These are phyloP conservation scores for Equus przewalskii DNA, from an alignment of 2,113 vertebrate species.

Conservation along the genomic window DNA sequence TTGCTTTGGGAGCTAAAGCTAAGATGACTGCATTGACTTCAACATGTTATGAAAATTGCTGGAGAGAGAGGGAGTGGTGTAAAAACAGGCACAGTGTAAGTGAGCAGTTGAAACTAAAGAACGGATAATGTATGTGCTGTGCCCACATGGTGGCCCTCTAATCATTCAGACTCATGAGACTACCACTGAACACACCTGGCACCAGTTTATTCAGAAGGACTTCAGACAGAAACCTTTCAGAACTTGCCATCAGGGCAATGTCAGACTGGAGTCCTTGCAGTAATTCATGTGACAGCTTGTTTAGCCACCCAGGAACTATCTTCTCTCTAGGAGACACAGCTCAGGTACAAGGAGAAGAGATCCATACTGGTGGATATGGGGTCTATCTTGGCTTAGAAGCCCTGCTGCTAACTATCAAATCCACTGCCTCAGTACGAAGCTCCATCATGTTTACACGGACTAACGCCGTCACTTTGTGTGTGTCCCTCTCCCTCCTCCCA, in stretches of 20 bases:
- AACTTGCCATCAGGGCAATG: not conserved
- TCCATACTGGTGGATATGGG: too few species aligned
- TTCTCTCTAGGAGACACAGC: not conserved
- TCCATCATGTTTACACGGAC: not conserved
- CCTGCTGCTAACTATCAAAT: not conserved
- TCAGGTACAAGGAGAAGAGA: not conserved
- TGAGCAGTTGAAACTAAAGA: slow-evolving; percentile 62
- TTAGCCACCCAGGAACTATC: not conserved
- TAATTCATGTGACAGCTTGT: not conserved
- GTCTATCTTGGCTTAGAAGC: not conserved
- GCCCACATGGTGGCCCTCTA: not conserved
- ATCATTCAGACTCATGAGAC: not conserved
- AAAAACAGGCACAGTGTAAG: accelerated
- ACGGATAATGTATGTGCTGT: not conserved
- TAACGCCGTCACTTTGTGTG: not conserved
- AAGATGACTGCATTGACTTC: slow-evolving; percentile 56
- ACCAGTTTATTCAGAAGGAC: not conserved
- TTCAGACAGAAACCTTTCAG: not conserved
- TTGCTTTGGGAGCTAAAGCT: not conserved
- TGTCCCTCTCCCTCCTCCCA: not conserved
- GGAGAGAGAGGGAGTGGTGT: not conserved
- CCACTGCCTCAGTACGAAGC: not conserved
- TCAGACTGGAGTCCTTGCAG: not conserved
- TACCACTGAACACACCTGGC: not conserved
- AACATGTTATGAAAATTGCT: not conserved